A percentile compares a stretch with the other conserved stretches of the same genome.
phyloP scores from a whole-genome alignment of 2,113 vertebrate genomes.

The Fregata magnificens region DNA sequence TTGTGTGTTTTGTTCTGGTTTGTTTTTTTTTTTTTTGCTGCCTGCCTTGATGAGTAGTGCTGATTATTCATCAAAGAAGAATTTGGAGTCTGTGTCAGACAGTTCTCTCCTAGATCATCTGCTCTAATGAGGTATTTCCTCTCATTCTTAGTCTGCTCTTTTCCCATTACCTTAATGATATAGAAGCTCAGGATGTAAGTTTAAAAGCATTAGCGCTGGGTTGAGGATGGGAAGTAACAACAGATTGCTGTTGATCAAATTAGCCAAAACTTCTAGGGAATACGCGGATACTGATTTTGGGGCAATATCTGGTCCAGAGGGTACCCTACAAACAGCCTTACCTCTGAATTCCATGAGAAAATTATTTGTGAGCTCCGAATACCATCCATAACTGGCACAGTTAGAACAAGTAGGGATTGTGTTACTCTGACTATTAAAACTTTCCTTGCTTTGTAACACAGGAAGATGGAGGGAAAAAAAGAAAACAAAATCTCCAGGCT shows the following conservation, averaged over 20 bases:
- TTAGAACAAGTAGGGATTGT: background rate
- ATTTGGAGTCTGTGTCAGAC: background rate
- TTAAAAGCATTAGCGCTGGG: background rate
- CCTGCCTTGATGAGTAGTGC: background rate
- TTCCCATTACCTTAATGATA: background rate
- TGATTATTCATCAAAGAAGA: background rate
- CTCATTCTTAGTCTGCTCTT: background rate
- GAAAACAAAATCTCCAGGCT: background rate
- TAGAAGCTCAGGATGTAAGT: background rate
- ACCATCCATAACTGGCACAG: background rate
- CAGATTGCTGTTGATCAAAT: background rate
- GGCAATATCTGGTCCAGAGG: background rate
- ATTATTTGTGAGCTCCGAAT: background rate
- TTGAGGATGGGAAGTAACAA: background rate
- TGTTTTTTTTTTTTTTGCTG: background rate
- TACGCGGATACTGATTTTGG: background rate
- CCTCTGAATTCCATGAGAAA: background rate
- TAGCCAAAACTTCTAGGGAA: background rate
- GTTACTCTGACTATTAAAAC: background rate
- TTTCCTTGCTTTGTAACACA: background rate
- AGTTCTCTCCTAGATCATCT: background rate
- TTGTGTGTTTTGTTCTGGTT: background rate
- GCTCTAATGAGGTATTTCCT: slow-evolving; percentile 23
- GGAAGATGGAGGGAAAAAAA: background rate
- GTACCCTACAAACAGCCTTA: background rate